Base-by-base conservation (phyloP, 1,140 invertebrate species). In the Drosophila kikkawai region DNA sequence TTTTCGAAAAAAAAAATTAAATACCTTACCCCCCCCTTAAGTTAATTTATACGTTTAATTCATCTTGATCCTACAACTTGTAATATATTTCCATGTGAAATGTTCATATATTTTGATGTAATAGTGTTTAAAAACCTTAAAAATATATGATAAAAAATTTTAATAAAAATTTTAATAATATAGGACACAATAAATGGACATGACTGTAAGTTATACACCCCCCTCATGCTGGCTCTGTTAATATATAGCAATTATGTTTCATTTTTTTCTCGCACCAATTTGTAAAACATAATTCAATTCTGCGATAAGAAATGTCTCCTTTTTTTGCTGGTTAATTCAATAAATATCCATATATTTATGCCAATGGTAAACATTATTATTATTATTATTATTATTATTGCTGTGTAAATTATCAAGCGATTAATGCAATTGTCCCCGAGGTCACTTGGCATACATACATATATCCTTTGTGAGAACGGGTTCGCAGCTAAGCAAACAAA, bases 401-500 rank as follows among this genome's bases (percentile, higher is more conserved):
- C 42, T 64, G 57, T 79, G 84, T 75, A 84, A 88, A 88, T 87
- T 78, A 88, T 58, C 51, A 32, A 60, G 47, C 48, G 61, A 84
- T 87, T 88, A 87, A 74, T 79, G 50, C 34, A 59, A 73, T 73
- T 76, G 56, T 50, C 37, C 56, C 34, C 44, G 44, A 51, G 74
- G n/a, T 37, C 44, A 47, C 26, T 19, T 29, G 29, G 61, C 36
- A 34, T 44, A 51, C 22, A 56, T 22, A 55, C 55, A 32, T 26
- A 73, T 32, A 51, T 42, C 53, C 69, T 73, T 55, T 56, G 19
- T 51, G 53, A 57, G 36, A 48, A 22, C 45, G 69, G 47, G 55
- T 34, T 55, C 48, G 7, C 67, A 56, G 65, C 76, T 65, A 56
- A 69, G 64, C 55, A 75, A 69, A 82, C 61, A 50, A 83, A 88